Base-by-base conservation (phyloP, 2,113 vertebrate species). In the Epinephelus lanceolatus region DNA sequence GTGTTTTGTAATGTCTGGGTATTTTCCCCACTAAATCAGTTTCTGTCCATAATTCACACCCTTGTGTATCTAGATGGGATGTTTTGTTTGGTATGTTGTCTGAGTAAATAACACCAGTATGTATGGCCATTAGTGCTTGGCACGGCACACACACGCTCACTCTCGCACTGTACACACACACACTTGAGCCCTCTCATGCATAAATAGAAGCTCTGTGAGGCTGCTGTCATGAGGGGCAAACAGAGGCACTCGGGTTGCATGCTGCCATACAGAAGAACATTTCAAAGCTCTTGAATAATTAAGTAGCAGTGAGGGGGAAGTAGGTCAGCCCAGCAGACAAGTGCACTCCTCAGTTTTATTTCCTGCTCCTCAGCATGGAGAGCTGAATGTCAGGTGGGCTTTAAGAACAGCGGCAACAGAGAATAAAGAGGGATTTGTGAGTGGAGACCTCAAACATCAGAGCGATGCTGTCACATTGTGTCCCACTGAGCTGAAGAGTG, bases 231-330 rank as follows among this genome's bases (percentile, higher is more conserved):
- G 83, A 85, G 71, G 75, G 68, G 66, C 83, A 83, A 81, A 85
- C 81, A 14, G 74, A 86, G 81, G 75, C 80, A 47, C 86, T 85
- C 61, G 25, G 84, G 89, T 88, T 93, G 89, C 88, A 89, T 51
- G 69, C 80, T 75, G 85, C 83, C 80, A 77, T 75, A 90, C 89
- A 90, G 88, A 92, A 83, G 88, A 90, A 89, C 85, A 89, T 91
- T 90, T 92, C 81, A 89, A 85, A 86, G 89, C 83, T 86, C 25
- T 68, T 94, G 84, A 95, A 93, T 94, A 89, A 94, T 94, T 89
- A 90, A 95, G 85, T 53, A 88, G 81, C 71, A 78, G 77, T 74
- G 79, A 84, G 87, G 81, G 82, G 88, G 90, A 93, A 93, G 78
- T 91, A 88, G 91, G 91, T 93, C 88, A 94, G 66, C 78, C 49